Conservation (phyloP, 2,113 vertebrate species). For the Tonatia bakeri region DNA sequence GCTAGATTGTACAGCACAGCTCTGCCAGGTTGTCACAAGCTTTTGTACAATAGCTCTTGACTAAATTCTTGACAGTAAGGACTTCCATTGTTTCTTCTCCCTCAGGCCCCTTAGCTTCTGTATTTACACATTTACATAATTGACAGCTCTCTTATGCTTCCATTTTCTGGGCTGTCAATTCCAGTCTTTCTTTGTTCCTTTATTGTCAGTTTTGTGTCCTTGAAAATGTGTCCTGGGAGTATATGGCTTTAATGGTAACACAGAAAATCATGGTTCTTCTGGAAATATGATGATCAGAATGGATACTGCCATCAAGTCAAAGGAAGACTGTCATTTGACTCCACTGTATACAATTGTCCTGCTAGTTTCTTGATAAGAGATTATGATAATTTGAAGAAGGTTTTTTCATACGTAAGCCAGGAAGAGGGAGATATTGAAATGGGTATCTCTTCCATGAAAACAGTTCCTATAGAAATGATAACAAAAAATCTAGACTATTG, state of each 20-base stretch:
- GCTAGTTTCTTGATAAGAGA: neutral
- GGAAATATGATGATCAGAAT: neutral
- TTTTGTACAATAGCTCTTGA: neutral
- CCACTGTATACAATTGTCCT: neutral
- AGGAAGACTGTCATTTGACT: neutral
- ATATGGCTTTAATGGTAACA: neutral
- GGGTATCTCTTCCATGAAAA: neutral
- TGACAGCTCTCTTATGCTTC: neutral
- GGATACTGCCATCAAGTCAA: neutral
- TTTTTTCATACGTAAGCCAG: neutral
- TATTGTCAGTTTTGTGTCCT: neutral
- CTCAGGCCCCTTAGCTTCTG: neutral
- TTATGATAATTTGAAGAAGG: neutral
- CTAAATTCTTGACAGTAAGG: neutral
- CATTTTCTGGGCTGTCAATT: neutral
- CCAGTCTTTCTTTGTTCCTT: neutral
- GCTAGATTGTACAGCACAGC: neutral
- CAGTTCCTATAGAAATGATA: neutral
- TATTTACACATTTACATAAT: neutral
- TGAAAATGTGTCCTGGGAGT: neutral
- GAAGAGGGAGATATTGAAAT: neutral
- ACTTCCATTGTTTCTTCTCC: neutral
- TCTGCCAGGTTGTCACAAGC: neutral
- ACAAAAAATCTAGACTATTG: neutral
- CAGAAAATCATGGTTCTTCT: neutral